Evolutionary conservation across 2,888 invertebrate species (phyloP).

Genomic region (Temnothorax ravouxi): DNA sequence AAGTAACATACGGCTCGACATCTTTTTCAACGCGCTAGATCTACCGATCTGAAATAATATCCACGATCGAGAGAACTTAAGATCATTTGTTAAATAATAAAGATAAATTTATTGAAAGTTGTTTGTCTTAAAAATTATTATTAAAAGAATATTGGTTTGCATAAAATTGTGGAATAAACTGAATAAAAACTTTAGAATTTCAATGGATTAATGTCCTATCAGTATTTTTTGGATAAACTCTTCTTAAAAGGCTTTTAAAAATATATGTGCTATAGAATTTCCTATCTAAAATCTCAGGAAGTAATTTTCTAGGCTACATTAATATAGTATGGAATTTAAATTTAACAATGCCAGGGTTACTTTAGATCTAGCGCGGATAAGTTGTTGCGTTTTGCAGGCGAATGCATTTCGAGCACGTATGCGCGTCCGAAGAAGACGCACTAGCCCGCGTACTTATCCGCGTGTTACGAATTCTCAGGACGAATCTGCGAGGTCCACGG

Average conservation of each 20-base stretch:
- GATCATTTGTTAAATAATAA: neutral
- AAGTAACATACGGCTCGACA: slow-evolving; percentile 13
- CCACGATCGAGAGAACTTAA: neutral
- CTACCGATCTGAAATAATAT: neutral
- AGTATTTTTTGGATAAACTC: no score
- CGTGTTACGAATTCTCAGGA: slow-evolving; percentile 58
- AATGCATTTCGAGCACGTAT: slow-evolving; percentile 43
- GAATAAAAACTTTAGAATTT: no score
- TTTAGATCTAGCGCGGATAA: slow-evolving; percentile 33
- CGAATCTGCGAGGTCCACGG: slow-evolving; percentile 62
- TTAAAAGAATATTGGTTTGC: neutral
- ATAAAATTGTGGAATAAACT: no score
- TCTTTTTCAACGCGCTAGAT: neutral
- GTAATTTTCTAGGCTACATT: slow-evolving; percentile 21
- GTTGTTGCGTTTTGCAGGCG: slow-evolving; percentile 1
- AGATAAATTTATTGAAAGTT: neutral
- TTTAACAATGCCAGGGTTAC: slow-evolving; percentile 26
- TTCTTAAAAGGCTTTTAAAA: no score
- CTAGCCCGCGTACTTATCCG: slow-evolving; percentile 18
- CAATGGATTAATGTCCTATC: no score
- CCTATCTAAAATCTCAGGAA: neutral
- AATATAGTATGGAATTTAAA: neutral
- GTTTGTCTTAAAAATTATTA: neutral
- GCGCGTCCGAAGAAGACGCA: slow-evolving; percentile 39
- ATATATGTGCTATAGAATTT: neutral